These are phyloP conservation scores for Nyctibius grandis DNA, from an alignment of 2,797 vertebrate species.

Conservation along the genomic window DNA sequence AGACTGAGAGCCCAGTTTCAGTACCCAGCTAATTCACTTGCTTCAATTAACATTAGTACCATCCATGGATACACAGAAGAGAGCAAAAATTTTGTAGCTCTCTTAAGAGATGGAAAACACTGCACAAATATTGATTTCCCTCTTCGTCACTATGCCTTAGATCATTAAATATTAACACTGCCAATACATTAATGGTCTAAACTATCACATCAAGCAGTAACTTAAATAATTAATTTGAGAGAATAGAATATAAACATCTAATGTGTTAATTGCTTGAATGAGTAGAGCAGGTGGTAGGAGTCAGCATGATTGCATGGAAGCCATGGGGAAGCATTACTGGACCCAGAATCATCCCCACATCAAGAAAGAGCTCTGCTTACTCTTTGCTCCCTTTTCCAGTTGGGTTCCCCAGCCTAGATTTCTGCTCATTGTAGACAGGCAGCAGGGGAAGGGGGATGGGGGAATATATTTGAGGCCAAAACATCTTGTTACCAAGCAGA, in stretches of 20 bases:
- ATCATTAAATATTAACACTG: constrained; percentile 40
- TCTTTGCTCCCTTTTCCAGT: not conserved
- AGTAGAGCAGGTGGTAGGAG: not conserved
- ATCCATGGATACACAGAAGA: not conserved
- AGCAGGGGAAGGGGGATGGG: not conserved
- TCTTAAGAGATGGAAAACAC: not conserved
- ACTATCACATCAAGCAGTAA: not conserved
- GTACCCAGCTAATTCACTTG: not conserved
- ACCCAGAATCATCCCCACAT: not conserved
- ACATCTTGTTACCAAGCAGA: not conserved
- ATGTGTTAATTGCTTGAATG: not conserved
- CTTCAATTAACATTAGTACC: not conserved
- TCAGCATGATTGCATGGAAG: not conserved
- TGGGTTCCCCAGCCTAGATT: not conserved
- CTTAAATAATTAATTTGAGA: constrained; percentile 44
- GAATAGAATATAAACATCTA: not conserved
- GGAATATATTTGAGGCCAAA: not conserved
- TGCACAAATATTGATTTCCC: constrained; percentile 35
- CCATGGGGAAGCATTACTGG: not conserved
- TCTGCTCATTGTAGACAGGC: not conserved
- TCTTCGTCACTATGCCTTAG: not conserved
- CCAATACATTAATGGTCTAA: constrained; percentile 3
- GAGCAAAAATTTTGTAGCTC: not conserved
- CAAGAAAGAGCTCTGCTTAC: not conserved
- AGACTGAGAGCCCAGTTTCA: not conserved